A percentile compares a stretch with the other conserved stretches of the same genome.
Conservation (phyloP, 2,888 invertebrate species). For the Apodemia mormo region DNA sequence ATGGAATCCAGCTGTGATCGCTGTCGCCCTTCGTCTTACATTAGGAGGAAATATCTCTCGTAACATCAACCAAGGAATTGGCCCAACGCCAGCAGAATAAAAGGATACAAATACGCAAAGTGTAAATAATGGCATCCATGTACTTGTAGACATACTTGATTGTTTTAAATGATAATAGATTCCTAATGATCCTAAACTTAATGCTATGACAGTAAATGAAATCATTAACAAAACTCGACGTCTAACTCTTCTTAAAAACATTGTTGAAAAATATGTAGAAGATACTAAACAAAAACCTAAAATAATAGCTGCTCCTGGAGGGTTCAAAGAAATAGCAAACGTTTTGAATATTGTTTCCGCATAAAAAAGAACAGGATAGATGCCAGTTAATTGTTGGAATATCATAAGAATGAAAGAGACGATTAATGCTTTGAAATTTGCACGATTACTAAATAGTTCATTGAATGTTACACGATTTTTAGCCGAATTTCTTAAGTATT, state of each 20-base stretch:
- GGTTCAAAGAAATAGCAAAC: conserved; percentile 63
- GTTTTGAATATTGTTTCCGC: conserved; percentile 78
- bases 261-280: conserved; percentile 79
- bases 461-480: conserved; percentile 69
- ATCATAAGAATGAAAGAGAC: conserved; percentile 84
- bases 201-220: conserved; percentile 81
- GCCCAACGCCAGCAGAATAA: conserved; percentile 86
- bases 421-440: conserved; percentile 68
- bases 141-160: conserved; percentile 44
- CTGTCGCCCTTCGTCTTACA: conserved; percentile 84
- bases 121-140: conserved; percentile 81
- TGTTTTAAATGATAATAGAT: conserved; percentile 70
- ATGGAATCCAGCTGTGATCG: conserved; percentile 85
- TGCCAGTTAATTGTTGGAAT: conserved; percentile 84
- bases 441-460: conserved; percentile 64
- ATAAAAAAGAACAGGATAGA: conserved; percentile 83
- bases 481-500: conserved; percentile 66
- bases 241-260: conserved; percentile 82
- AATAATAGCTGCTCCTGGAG: conserved; percentile 77
- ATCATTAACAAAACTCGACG: conserved; percentile 83
- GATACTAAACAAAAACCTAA: conserved; percentile 83
- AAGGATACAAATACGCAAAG: conserved; percentile 81
- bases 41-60: conserved; percentile 85
- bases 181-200: conserved; percentile 74
- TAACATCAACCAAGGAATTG: conserved; percentile 87